These are phyloP conservation scores for Carassius auratus DNA, from an alignment of 2,113 vertebrate species.

Conservation along the genomic window DNA sequence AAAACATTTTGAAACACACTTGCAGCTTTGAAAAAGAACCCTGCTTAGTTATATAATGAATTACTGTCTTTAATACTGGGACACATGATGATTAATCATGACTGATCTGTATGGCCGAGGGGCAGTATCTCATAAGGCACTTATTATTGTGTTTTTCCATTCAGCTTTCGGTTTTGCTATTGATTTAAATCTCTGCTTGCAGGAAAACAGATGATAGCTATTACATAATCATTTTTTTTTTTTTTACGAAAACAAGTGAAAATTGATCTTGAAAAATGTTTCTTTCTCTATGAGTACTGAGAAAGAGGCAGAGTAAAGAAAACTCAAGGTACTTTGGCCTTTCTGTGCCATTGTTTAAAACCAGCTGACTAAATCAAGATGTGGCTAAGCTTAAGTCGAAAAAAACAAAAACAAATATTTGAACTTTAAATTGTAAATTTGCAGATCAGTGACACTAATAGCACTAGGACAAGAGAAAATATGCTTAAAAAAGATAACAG, in stretches of 20 bases:
- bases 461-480: background rate
- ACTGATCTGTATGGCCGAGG: background rate
- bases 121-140: background rate
- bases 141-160: background rate
- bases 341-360: conserved; percentile 14
- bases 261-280: background rate
- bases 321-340: background rate
- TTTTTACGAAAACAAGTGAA: background rate
- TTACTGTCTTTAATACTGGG: background rate
- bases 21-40: background rate
- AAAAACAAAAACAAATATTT: background rate
- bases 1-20: conserved; percentile 21
- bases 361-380: conserved; percentile 38
- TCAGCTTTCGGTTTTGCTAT: background rate
- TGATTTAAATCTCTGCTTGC: background rate
- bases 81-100: background rate
- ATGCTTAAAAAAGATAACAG: background rate
- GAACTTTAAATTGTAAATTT: background rate
- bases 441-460: background rate
- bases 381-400: conserved; percentile 41
- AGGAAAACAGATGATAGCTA: background rate
- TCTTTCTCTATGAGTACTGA: background rate
- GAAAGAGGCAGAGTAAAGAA: background rate
- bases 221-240: background rate
- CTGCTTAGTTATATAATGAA: background rate